Conservation (phyloP, 1,140 invertebrate species). For the Batillaria attramentaria region DNA sequence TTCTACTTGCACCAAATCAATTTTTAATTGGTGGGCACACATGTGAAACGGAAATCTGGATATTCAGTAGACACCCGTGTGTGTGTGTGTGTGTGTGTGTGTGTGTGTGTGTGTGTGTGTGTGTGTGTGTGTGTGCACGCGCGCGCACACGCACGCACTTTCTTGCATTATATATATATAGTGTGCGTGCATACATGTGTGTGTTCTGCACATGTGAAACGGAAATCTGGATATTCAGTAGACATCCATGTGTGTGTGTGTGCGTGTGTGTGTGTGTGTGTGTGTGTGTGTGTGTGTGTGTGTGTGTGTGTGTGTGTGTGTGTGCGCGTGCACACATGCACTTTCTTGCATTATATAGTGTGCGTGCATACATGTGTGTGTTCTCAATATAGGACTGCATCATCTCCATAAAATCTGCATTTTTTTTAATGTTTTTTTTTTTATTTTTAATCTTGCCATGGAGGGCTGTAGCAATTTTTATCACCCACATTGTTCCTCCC, state of each 20-base stretch:
- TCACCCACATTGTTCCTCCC: no score
- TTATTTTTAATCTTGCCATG: background rate
- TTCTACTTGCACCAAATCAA: no score
- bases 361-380: background rate
- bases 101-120: slow-evolving; percentile 2
- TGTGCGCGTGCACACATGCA: background rate
- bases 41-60: no score
- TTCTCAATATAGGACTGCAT: background rate
- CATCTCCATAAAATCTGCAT: background rate
- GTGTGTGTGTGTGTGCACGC: background rate
- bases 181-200: background rate
- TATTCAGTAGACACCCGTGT: no score
- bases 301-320: background rate
- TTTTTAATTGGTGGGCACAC: no score
- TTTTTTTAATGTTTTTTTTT: background rate
- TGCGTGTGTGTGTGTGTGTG: background rate
- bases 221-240: background rate
- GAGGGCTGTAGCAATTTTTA: no score
- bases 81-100: background rate
- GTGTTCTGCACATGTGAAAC: no score
- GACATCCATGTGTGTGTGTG: background rate
- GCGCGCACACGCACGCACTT: no score
- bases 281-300: slow-evolving; percentile 1
- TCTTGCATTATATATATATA: background rate
- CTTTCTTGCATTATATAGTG: background rate